Conservation (phyloP, 2,888 invertebrate species). For the Elysia crispata region DNA sequence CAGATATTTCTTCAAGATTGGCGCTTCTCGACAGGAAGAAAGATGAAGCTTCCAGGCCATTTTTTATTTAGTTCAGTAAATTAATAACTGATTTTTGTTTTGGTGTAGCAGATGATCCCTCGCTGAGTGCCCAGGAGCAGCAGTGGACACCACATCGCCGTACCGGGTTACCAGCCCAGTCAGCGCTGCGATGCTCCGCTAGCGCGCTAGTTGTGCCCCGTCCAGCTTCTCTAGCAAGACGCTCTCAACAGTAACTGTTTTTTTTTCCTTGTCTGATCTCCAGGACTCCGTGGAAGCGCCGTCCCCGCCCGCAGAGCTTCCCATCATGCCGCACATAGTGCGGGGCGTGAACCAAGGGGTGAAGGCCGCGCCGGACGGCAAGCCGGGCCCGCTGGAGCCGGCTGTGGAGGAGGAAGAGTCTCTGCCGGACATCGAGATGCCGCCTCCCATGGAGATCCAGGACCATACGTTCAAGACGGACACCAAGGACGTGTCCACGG, state of each 20-base stretch:
- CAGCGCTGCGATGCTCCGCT: too few relatives aligned
- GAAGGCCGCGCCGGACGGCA: constrained; percentile 50
- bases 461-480: constrained; percentile 60
- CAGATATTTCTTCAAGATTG: too few relatives aligned
- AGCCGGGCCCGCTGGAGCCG: constrained; percentile 58
- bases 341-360: constrained; percentile 29
- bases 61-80: too few relatives aligned
- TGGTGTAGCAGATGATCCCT: too few relatives aligned
- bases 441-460: constrained; percentile 91
- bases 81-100: too few relatives aligned
- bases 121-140: too few relatives aligned
- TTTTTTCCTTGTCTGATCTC: not conserved
- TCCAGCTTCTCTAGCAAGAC: too few relatives aligned
- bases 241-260: not conserved
- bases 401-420: constrained; percentile 64
- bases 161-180: too few relatives aligned
- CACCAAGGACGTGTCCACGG: constrained; percentile 54
- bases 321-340: constrained; percentile 48
- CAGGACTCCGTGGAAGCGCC: constrained; percentile 46
- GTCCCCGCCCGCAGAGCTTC: constrained; percentile 45
- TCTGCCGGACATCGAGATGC: constrained; percentile 85
- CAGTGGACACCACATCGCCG: too few relatives aligned
- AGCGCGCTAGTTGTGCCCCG: too few relatives aligned
- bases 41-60: too few relatives aligned
- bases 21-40: too few relatives aligned